A percentile compares a stretch with the other conserved stretches of the same genome.
These are phyloP conservation scores for Sebastes vulpes DNA, from an alignment of 2,797 vertebrate species.

Conservation along the genomic window DNA sequence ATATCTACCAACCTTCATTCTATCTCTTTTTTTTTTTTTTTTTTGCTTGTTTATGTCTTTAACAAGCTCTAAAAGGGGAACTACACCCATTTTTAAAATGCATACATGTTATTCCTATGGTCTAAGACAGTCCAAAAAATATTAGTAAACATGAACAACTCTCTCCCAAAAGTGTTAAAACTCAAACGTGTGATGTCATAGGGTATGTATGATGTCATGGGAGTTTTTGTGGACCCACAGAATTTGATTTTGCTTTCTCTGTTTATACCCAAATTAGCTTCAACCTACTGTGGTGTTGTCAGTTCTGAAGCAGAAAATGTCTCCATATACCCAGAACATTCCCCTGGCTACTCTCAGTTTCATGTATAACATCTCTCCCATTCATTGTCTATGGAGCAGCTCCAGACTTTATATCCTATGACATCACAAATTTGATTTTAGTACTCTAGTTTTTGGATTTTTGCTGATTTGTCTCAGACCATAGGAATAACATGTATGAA, in stretches of 20 bases:
- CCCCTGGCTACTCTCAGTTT: neutral
- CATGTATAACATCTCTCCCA: neutral
- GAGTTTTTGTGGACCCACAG: neutral
- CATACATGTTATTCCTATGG: neutral
- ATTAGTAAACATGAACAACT: neutral
- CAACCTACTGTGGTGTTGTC: neutral
- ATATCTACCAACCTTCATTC: neutral
- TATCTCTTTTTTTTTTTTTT: neutral
- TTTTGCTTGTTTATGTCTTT: slow-evolving; percentile 8
- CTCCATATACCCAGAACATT: neutral
- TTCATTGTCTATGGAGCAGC: neutral
- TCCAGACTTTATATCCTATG: neutral
- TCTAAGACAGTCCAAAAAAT: neutral
- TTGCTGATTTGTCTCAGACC: neutral
- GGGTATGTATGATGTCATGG: neutral
- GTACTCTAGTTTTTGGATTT: neutral
- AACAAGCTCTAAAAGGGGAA: neutral
- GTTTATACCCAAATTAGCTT: neutral
- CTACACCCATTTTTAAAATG: neutral
- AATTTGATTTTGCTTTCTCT: neutral
- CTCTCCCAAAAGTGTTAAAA: neutral
- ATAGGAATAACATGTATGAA: neutral
- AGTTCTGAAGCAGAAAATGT: neutral
- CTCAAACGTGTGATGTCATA: neutral
- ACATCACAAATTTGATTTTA: neutral